Conservation (phyloP, 2,113 vertebrate genomes). For the Lontra canadensis region DNA sequence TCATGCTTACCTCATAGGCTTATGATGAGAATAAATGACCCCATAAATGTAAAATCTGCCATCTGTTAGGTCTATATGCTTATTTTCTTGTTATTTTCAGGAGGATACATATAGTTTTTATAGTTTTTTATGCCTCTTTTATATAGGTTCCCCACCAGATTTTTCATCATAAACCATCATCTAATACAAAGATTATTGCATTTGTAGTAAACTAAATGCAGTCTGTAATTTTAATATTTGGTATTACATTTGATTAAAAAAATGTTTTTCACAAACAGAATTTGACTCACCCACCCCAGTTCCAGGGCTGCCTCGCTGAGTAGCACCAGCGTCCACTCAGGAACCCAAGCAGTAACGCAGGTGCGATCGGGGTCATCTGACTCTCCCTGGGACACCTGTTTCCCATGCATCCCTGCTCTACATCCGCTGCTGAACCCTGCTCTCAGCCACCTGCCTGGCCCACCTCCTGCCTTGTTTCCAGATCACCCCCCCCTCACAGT, state of each 20-base stretch:
- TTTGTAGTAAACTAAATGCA: not conserved
- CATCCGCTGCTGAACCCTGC: too few relatives aligned
- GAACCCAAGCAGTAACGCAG: not conserved
- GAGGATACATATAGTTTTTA: not conserved
- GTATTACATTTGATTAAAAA: not conserved
- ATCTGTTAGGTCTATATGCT: not conserved
- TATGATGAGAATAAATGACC: not conserved
- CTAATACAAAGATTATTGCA: not conserved
- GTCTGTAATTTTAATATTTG: not conserved
- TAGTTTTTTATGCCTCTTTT: not conserved
- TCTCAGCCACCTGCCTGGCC: not conserved
- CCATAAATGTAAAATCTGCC: not conserved
- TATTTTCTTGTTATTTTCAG: not conserved
- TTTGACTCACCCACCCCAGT: not conserved
- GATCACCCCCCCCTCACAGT: not conserved
- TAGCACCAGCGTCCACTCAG: accelerated
- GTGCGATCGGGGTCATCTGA: accelerated
- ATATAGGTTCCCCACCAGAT: not conserved
- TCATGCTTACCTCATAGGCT: not conserved
- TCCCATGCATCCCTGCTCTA: not conserved
- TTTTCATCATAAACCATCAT: not conserved
- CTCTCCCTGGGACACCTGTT: not conserved
- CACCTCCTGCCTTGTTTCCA: not conserved
- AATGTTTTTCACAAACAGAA: not conserved
- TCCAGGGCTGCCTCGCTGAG: accelerated